Conservation (phyloP, 2,888 invertebrate genomes). For the Ectemnius lituratus region DNA sequence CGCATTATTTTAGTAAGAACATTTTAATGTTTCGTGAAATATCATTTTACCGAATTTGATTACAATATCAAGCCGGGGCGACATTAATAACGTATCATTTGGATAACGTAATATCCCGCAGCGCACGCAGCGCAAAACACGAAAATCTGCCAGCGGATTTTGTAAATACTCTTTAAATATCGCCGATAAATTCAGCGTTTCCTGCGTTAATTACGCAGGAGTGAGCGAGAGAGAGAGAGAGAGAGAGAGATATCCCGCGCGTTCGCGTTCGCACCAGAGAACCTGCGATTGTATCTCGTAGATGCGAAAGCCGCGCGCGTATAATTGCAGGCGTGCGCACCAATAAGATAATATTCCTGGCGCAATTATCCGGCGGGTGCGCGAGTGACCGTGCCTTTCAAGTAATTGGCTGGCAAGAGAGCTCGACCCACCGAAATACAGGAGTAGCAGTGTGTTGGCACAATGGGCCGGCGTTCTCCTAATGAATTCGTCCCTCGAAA, state of each 20-base stretch:
- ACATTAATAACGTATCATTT: slow-evolving; percentile 50
- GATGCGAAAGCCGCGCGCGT: neutral
- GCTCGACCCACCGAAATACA: too few relatives aligned
- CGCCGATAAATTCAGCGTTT: slow-evolving; percentile 47
- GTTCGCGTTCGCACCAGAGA: neutral
- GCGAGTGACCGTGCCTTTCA: too few relatives aligned
- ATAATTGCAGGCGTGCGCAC: neutral
- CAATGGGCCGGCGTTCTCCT: neutral
- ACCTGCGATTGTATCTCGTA: neutral
- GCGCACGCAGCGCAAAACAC: slow-evolving; percentile 20
- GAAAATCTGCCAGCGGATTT: slow-evolving; percentile 37
- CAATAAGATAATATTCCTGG: slow-evolving; percentile 3
- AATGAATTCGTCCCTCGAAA: slow-evolving; percentile 1
- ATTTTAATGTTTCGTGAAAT: slow-evolving; percentile 39
- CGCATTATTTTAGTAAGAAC: slow-evolving; percentile 41
- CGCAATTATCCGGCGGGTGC: neutral
- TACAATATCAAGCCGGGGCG: slow-evolving; percentile 36
- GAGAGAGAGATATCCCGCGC: neutral
- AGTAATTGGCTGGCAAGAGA: too few relatives aligned
- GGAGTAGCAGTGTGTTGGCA: neutral
- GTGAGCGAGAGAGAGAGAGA: neutral
- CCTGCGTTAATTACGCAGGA: slow-evolving; percentile 36
- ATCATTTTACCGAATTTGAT: slow-evolving; percentile 40
- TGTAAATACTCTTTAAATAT: slow-evolving; percentile 48
- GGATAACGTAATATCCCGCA: slow-evolving; percentile 46